Evolutionary conservation across 2,888 invertebrate genomes (phyloP), one percentile per base, ranked within the genome.

Genomic region (Aleiodes alternator): DNA sequence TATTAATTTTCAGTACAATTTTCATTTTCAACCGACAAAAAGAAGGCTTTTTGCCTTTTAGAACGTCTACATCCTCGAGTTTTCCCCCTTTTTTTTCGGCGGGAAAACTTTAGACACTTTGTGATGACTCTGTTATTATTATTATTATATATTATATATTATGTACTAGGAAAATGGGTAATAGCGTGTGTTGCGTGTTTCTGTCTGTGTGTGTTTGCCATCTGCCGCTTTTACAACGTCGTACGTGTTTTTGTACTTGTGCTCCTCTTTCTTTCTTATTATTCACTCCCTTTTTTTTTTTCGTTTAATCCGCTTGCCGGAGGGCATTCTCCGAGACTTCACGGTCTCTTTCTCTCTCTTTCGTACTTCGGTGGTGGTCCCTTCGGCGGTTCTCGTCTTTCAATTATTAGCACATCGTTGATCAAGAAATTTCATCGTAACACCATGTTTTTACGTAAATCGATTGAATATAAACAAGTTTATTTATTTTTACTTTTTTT

Each of bases 311-410:
- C 3, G 29, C 51, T 48, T 9, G 12, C 64, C 68, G 12, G 31
- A 51, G 68, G 68, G 31, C 29, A 68, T 68, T 51, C 29, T 68
- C 31, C 29, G 51, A 68, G 68, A 51, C 68, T 68, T 68, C 51
- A 68, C 68, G 68, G 51, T 68, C 68, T 43, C 23, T 23, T 23
- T 23, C 23, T 23, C 2, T 23, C 23, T 23, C 23, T 23, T 23
- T 23, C 23, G 23, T 23, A 23, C 23, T 23, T 1, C 23, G 23
- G 2, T 64, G 68, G 68, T 68, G 68, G 68, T 68, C 68, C 68
- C 51, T 53, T 53, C 29, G 31, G 31, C 4, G 31, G 11, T 23
- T 51, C 31, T 53, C 31, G 12, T 68, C 68, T 68, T 53, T 68
- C 68, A 53, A 53, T 68, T 31, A 68, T 51, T 68, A 31, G 12